Conservation (phyloP, 2,888 invertebrate genomes). For the Aleiodes leptofemur region DNA sequence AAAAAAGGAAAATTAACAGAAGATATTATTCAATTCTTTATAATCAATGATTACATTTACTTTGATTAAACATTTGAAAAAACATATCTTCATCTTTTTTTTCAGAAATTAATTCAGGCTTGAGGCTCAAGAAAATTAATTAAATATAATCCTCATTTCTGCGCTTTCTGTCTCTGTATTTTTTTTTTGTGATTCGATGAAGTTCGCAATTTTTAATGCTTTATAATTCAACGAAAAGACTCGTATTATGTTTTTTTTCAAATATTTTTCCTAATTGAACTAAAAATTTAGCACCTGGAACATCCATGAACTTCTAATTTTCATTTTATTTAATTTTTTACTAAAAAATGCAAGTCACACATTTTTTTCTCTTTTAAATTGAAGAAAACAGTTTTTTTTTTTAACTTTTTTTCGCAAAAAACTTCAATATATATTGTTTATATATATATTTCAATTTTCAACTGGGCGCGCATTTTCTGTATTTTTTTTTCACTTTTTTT, state of each 20-base stretch:
- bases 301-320: slow-evolving; percentile 1
- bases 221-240: no score
- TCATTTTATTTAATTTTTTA: not conserved
- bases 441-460: slow-evolving; percentile 2
- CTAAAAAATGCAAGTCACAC: slow-evolving; percentile 18
- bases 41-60: not conserved
- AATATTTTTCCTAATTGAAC: slow-evolving; percentile 11
- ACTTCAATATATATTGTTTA: not conserved
- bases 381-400: not conserved
- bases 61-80: no score
- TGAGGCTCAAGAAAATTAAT: no score
- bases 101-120: no score
- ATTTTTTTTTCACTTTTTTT: slow-evolving; percentile 10
- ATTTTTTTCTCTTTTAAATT: not conserved
- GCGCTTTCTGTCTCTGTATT: no score
- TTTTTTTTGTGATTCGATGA: no score
- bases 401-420: not conserved
- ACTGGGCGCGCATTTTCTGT: slow-evolving; percentile 39
- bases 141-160: no score
- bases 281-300: slow-evolving; percentile 21
- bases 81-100: no score
- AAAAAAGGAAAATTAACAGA: no score
- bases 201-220: no score
- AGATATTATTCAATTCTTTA: not conserved
- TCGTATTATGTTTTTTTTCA: not conserved